These are phyloP conservation scores for Elephas maximus DNA, from an alignment of 2,113 vertebrate species.

Conservation along the genomic window DNA sequence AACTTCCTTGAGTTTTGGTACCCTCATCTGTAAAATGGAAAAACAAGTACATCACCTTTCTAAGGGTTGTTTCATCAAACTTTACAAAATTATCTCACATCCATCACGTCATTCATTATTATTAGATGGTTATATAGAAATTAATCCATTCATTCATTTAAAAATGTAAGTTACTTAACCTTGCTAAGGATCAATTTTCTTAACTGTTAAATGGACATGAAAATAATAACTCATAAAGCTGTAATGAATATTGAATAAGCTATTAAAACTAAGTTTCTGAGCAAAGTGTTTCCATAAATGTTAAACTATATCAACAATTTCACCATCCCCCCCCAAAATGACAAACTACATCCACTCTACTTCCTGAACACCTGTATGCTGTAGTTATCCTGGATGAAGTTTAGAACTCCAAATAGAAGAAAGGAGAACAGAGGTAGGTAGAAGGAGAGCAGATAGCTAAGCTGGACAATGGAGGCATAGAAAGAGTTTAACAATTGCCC, in stretches of 20 bases:
- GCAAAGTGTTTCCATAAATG: background rate
- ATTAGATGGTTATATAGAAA: background rate
- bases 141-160: background rate
- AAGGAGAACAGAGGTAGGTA: fast-evolving
- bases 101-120: background rate
- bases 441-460: background rate
- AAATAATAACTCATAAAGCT: background rate
- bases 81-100: background rate
- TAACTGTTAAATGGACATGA: background rate
- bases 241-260: background rate
- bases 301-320: background rate
- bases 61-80: background rate
- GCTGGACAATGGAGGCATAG: background rate
- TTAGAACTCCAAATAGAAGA: too few relatives aligned
- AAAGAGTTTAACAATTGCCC: background rate
- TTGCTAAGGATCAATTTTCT: background rate
- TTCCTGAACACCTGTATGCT: background rate
- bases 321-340: background rate
- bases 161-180: background rate
- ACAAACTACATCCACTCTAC: background rate
- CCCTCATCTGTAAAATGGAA: background rate
- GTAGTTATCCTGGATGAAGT: background rate
- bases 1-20: background rate
- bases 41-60: background rate
- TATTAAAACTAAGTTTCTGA: background rate